These are phyloP conservation scores for Acanthosepion lycidas DNA, from an alignment of 2,888 invertebrate genomes.

Conservation along the genomic window DNA sequence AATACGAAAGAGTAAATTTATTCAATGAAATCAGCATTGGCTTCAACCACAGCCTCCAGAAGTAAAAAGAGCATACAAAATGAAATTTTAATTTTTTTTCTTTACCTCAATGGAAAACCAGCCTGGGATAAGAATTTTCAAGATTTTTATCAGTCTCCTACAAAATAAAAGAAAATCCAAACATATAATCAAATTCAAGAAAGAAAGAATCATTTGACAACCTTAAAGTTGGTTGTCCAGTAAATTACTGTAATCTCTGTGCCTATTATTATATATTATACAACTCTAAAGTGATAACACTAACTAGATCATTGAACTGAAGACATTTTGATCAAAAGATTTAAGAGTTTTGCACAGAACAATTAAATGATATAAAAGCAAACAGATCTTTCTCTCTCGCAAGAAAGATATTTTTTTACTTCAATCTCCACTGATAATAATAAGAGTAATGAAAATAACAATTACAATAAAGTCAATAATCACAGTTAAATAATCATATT, in stretches of 20 bases:
- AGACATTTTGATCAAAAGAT: too few relatives aligned
- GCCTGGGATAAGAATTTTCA: slow-evolving; percentile 84
- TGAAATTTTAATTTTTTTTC: not conserved
- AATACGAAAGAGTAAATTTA: too few relatives aligned
- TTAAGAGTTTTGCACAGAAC: too few relatives aligned
- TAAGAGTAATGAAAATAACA: too few relatives aligned
- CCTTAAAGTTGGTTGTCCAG: not conserved
- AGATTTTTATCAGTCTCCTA: slow-evolving; percentile 69
- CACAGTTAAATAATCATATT: too few relatives aligned
- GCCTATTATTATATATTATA: not conserved
- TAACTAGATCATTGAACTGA: not conserved
- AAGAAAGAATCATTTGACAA: not conserved
- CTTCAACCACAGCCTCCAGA: too few relatives aligned
- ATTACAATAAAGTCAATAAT: too few relatives aligned
- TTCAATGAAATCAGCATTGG: too few relatives aligned
- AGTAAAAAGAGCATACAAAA: not conserved
- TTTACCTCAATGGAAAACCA: slow-evolving; percentile 82
- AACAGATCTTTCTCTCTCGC: too few relatives aligned
- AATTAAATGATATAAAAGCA: too few relatives aligned
- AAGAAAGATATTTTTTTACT: too few relatives aligned
- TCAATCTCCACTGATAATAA: too few relatives aligned
- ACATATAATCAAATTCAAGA: not conserved
- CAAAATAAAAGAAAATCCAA: slow-evolving; percentile 48
- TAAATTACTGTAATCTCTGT: not conserved
- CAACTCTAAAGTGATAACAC: not conserved